Evolutionary conservation across 2,797 vertebrate genomes (phyloP).

Genomic region (Sarcophilus harrisii): DNA sequence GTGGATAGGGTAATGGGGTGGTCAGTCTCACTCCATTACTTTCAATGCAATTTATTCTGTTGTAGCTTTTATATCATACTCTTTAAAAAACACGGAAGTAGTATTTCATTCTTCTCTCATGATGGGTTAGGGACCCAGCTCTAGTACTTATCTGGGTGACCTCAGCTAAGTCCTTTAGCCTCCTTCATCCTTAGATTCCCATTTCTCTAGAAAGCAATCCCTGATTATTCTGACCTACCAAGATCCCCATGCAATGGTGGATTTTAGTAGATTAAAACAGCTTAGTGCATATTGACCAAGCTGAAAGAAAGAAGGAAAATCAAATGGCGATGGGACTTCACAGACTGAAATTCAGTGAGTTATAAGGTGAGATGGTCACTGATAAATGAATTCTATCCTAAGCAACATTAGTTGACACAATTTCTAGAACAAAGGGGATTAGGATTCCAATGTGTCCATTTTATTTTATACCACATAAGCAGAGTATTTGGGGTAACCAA

Average conservation of each 20-base stretch:
- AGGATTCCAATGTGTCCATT: background rate
- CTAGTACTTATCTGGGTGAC: background rate
- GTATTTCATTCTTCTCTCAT: constrained; percentile 68
- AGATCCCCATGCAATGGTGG: background rate
- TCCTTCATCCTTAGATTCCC: background rate
- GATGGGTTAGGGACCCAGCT: constrained; percentile 68
- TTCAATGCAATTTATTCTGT: constrained; percentile 72
- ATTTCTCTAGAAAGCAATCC: background rate
- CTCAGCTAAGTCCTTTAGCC: background rate
- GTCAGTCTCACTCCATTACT: constrained; percentile 78
- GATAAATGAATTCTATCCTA: background rate
- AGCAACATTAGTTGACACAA: background rate
- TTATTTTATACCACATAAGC: background rate
- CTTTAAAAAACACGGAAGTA: constrained; percentile 54
- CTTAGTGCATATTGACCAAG: background rate
- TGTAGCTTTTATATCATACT: constrained; percentile 68
- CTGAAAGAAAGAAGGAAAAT: background rate
- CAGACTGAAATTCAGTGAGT: background rate
- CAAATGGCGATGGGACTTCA: background rate
- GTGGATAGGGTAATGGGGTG: constrained; percentile 40
- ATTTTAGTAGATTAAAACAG: background rate
- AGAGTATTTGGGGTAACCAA: background rate
- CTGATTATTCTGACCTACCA: background rate
- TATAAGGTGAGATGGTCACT: background rate
- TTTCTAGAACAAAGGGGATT: background rate